Evolutionary conservation across 2,797 vertebrate genomes (phyloP).

Genomic region (Chelon auratus): DNA sequence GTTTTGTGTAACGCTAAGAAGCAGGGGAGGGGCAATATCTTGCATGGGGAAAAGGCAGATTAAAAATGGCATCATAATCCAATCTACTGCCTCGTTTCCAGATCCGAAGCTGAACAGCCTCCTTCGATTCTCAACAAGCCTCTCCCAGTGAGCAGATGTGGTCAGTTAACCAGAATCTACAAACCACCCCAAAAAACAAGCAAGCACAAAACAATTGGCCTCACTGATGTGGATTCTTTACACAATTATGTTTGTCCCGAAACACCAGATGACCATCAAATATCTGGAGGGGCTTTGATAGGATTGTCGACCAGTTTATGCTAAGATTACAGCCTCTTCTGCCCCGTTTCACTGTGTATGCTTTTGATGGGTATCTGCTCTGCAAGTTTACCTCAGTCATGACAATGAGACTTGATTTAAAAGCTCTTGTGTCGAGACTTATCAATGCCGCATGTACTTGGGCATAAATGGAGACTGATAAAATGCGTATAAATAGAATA

Average conservation of each 20-base stretch:
- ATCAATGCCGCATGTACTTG: slow-evolving; percentile 3
- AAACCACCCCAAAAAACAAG: not conserved
- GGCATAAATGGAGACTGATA: slow-evolving; percentile 11
- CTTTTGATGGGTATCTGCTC: slow-evolving; percentile 6
- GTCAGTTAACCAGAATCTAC: slow-evolving; percentile 54
- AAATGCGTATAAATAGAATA: slow-evolving; percentile 2
- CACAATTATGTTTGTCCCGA: slow-evolving; percentile 16
- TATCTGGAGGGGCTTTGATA: slow-evolving; percentile 28
- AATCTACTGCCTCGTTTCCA: slow-evolving; percentile 81
- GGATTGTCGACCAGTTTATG: slow-evolving; percentile 22
- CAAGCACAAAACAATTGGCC: slow-evolving; percentile 6
- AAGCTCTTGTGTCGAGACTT: slow-evolving; percentile 11
- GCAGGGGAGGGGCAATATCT: slow-evolving; percentile 78
- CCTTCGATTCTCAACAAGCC: slow-evolving; percentile 66
- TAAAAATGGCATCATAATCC: slow-evolving; percentile 85
- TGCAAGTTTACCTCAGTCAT: slow-evolving; percentile 10
- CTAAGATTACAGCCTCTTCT: slow-evolving; percentile 21
- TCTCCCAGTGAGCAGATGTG: slow-evolving; percentile 61
- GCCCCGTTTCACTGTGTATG: not conserved
- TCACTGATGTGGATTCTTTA: slow-evolving; percentile 9
- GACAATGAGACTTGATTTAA: slow-evolving; percentile 32
- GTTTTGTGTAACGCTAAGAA: slow-evolving; percentile 79
- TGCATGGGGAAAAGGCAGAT: slow-evolving; percentile 77
- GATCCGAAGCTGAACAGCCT: slow-evolving; percentile 73
- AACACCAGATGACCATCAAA: slow-evolving; percentile 9